Percentiles rank a stretch among this genome's conserved stretches.
phyloP scores from a whole-genome alignment of 2,888 invertebrate species.

The Aquatica leii region DNA sequence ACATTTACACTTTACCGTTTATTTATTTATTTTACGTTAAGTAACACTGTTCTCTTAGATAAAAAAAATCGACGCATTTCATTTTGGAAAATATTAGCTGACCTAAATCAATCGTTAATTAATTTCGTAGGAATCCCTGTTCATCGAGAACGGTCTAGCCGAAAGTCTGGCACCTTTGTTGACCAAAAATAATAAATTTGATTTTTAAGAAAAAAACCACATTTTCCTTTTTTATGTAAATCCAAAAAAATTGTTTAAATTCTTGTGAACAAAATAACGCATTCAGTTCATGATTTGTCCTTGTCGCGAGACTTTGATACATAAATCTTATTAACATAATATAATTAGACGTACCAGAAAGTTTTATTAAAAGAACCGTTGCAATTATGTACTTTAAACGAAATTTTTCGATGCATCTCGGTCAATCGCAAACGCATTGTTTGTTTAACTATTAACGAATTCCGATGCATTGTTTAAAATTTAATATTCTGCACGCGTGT shows the following conservation, averaged over 20 bases:
- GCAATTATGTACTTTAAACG: slow-evolving; percentile 39
- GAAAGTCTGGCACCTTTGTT: too few species aligned
- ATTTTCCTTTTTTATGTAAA: slow-evolving; percentile 41
- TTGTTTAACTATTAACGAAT: slow-evolving; percentile 60
- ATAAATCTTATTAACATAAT: slow-evolving; percentile 4
- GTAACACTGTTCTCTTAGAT: too few species aligned
- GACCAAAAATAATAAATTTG: too few species aligned
- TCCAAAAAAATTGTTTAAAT: slow-evolving; percentile 43
- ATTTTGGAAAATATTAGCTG: too few species aligned
- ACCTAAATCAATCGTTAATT: too few species aligned
- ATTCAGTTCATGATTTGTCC: slow-evolving; percentile 32
- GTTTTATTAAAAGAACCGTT: slow-evolving; percentile 22
- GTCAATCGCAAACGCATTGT: slow-evolving; percentile 52
- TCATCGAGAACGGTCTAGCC: too few species aligned
- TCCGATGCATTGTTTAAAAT: slow-evolving; percentile 61
- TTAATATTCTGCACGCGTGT: slow-evolving; percentile 61
- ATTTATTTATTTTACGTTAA: too few species aligned
- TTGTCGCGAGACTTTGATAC: slow-evolving; percentile 11
- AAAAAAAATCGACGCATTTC: too few species aligned
- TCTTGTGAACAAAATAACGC: slow-evolving; percentile 38
- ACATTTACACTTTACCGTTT: too few species aligned
- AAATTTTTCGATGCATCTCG: slow-evolving; percentile 44
- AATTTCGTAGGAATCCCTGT: too few species aligned
- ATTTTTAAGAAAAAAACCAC: slow-evolving; percentile 4
- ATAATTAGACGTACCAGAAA: background rate